Conservation (phyloP, 2,888 invertebrate genomes). For the Julus scandinavius region DNA sequence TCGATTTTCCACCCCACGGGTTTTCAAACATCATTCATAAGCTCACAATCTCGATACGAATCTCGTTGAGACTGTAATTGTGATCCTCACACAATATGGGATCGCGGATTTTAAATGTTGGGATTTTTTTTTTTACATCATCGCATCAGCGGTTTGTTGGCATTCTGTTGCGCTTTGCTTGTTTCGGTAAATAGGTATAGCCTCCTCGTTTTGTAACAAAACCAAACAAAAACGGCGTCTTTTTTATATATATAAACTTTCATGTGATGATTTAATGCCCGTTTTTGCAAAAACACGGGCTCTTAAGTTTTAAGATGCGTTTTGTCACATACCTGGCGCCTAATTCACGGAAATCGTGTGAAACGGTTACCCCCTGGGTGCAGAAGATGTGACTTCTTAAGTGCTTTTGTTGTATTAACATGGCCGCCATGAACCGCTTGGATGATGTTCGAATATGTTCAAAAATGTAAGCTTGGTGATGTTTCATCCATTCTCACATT, state of each 20-base stretch:
- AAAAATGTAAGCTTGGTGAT: too few species aligned
- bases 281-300: background rate
- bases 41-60: background rate
- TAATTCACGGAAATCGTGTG: constrained; percentile 8
- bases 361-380: background rate
- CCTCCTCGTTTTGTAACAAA: background rate
- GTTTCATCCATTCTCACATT: too few species aligned
- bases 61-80: background rate
- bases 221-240: background rate
- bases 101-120: background rate
- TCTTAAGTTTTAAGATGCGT: background rate
- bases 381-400: background rate
- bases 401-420: background rate
- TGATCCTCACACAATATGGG: background rate
- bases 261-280: background rate
- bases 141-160: constrained; percentile 12
- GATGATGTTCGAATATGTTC: too few species aligned
- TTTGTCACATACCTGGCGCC: constrained; percentile 20
- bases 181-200: constrained; percentile 5
- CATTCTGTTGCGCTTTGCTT: constrained; percentile 12
- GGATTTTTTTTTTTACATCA: background rate
- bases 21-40: constrained; percentile 4
- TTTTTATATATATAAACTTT: background rate
- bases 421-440: too few species aligned
- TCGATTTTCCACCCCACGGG: background rate